Evolutionary conservation across 2,888 invertebrate genomes (phyloP), one percentile per base, ranked within the genome.

Genomic region (Orthosia gothica): DNA sequence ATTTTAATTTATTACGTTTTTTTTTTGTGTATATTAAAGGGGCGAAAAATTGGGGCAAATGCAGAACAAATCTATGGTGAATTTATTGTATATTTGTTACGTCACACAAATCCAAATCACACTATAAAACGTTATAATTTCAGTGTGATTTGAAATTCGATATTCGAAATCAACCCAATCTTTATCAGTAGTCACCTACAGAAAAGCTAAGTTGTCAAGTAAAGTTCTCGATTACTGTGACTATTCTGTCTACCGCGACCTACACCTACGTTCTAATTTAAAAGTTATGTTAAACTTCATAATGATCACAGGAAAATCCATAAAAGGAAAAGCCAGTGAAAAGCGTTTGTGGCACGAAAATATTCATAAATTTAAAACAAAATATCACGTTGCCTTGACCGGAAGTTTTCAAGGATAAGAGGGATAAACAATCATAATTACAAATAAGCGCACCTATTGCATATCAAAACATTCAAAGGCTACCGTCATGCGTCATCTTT

Each of bases 401-500:
- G 58, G 63, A 57, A 54, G 58, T 26, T 62, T 63, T 57, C 54
- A 79, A 66, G 23, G 12, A 9, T 40, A 9, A 16, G 18, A 13
- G 47, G 18, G 16, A 26, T 16, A 50, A 13, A 12, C 50, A 52
- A 75, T 71, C 58, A 71, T 57, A 78, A 79, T 84, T 54, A 66
- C 63, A 76, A 74, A 68, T 70, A 50, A 47, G 40, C 55, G 26
- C 23, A 74, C 47, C 26, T 67, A 61, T 71, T 71, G 61, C 47
- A 62, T 59, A 54, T 47, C 49, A 63, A 79, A 81, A 70, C 15
- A 72, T 74, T 72, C 54, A 68, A 49, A 62, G 70, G 20, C 54
- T 69, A 67, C 58, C 49, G 32, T 23, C 20, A 50, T 74, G 63
- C 69, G 63, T 74, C 66, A 78, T 69, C 74, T 70, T 75, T 74